Evolutionary conservation across 2,113 vertebrate species (phyloP), one percentile per base, ranked within the genome.

Genomic region (Podilymbus podiceps): DNA sequence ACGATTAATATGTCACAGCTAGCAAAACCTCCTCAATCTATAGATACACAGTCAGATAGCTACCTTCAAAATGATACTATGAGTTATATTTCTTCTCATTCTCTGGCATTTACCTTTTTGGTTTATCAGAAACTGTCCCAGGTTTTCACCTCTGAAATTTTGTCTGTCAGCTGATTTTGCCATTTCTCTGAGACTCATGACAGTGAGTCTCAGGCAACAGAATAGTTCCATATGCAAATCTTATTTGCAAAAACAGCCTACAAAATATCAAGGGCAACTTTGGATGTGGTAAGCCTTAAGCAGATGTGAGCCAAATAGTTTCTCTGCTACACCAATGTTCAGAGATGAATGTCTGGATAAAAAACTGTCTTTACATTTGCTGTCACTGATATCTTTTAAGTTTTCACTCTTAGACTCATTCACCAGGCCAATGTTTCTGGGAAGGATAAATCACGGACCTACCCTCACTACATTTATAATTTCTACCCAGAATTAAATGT

Each of bases 391-490:
- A 89, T 59, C 56, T 88, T 92, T 72, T 64, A 89, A 71, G 56
- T 85, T 94, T 91, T 89, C 56, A 59, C 52, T 78, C 77, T 85
- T 78, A n/a, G 68, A 93, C 28, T 89, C 66, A 85, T 72, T 25
- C 12, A 68, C 79, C 72, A 67, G 69, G 66, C 93, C 82, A 93
- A 63, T 85, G 56, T 11, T 79, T 85, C 88, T 79, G 56, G 56
- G 40, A 81, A 94, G 93, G 82, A 94, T 82, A 91, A 95, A 95
- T 94, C 85, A 96, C 40, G 91, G 56, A 75, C 14, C 40, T 64
- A 59, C 10, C 14, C 52, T 82, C 58, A 47, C 69, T 68, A 78
- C 81, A 77, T 89, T 68, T 85, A 63, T 85, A 93, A 93, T 82
- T 90, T 72, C 82, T 78, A 75, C 18, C 40, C 20, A 64, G 74